These are phyloP conservation scores for Taenaris catops DNA, from an alignment of 2,888 invertebrate species.

Conservation along the genomic window DNA sequence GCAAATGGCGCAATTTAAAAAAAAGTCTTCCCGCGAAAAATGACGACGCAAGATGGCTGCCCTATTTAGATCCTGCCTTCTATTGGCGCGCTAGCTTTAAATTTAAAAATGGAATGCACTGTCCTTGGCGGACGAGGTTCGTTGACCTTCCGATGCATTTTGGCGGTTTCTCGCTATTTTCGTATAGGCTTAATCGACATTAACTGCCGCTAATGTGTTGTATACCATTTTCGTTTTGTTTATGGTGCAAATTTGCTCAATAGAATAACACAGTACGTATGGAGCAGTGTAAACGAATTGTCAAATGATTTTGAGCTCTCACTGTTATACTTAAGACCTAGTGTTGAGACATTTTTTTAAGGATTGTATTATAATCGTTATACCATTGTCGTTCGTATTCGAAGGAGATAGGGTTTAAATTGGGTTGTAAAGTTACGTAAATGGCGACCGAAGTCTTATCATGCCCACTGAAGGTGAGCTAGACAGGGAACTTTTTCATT, in stretches of 20 bases:
- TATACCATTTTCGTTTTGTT: constrained; percentile 33
- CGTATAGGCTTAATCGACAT: constrained; percentile 45
- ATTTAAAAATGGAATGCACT: constrained; percentile 78
- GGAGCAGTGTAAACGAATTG: constrained; percentile 21
- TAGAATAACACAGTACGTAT: constrained; percentile 22
- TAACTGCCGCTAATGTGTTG: constrained; percentile 30
- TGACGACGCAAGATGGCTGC: constrained; percentile 72
- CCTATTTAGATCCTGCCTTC: constrained; percentile 75
- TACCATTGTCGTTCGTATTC: constrained; percentile 24
- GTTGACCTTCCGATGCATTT: constrained; percentile 79
- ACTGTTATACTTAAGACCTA: constrained; percentile 25
- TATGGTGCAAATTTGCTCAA: constrained; percentile 40
- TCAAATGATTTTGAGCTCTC: constrained; percentile 30
- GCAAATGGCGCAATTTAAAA: constrained; percentile 49
- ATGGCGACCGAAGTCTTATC: constrained; percentile 33
- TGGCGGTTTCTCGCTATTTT: constrained; percentile 55
- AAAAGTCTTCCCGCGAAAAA: constrained; percentile 56
- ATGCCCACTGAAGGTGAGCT: constrained; percentile 35
- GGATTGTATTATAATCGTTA: constrained; percentile 16
- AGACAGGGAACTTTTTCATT: constrained; percentile 35
- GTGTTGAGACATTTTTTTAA: constrained; percentile 20
- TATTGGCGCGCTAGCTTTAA: constrained; percentile 76
- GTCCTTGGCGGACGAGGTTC: constrained; percentile 73
- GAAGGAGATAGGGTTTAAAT: constrained; percentile 20
- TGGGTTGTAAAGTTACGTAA: constrained; percentile 16